Evolutionary conservation across 2,888 invertebrate species (phyloP), one percentile per base, ranked within the genome.

Genomic region (Phrixothrix hirtus): DNA sequence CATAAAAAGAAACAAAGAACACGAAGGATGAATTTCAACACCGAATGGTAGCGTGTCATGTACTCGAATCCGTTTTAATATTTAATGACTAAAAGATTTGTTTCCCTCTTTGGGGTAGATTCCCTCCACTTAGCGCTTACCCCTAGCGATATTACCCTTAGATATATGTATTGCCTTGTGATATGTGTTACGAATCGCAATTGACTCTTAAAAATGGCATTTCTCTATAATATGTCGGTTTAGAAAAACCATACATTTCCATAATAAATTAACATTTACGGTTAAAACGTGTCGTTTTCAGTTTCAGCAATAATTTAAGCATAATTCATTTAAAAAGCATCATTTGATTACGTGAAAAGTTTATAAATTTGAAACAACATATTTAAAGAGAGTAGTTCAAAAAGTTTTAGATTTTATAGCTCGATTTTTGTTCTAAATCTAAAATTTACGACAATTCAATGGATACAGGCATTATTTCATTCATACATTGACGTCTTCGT

Each of bases 21-120:
- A 29, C 44, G 39, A 39, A 31, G 32, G 31, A 42, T 17, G 41
- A 35, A 35, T 47, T 41, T 46, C 25, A 43, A 35, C 48, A 49
- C 48, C 39, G 38, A 32, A 50, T 38, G 46, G 43, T 56, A 42
- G 56, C 58, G 52, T 52, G 57, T 51, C 57, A 34, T 54, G 54
- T 53, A 41, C 37, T 48, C 36, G 46, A 45, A 52, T 42, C 52
- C 44, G 52, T 58, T 55, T 62, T 56, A 60, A 62, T 62, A 59
- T 62, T 52, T 62, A 59, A 62, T 60, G 60, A 41, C 38, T 38
- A 50, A 58, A 62, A 62, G 62, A 62, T 62, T 60, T 60, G 60
- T 60, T 58, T 53, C 53, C 53, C 53, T 48, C 43, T 42, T 38
- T 43, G 32, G 42, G 53, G 48, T 29, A 34, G 42, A 32, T 29